Conservation (phyloP, 2,113 vertebrate species). For the Noctilio leporinus region DNA sequence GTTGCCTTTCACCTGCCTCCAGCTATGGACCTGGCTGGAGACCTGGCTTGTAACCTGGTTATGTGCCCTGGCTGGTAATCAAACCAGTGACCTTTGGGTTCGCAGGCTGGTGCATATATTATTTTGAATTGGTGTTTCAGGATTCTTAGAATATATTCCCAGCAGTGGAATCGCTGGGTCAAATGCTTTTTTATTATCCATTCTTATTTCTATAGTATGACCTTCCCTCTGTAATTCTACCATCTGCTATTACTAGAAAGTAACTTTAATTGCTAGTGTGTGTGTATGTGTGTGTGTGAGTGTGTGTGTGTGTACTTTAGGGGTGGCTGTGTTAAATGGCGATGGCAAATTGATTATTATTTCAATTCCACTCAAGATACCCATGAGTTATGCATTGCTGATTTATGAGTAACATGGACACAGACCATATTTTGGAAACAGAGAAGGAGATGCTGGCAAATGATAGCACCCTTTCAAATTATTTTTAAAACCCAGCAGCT, state of each 20-base stretch:
- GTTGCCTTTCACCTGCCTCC: too few species aligned
- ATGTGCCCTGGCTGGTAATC: too few species aligned
- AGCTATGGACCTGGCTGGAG: too few species aligned
- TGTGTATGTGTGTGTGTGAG: neutral
- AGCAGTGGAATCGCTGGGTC: too few species aligned
- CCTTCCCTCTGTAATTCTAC: neutral
- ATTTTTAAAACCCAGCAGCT: neutral
- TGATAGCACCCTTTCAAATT: neutral
- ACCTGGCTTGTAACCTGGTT: too few species aligned
- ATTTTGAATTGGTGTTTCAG: too few species aligned
- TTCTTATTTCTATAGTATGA: neutral
- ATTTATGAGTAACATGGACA: neutral
- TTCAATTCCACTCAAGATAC: neutral
- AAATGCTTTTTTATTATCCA: neutral
- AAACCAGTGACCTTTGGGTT: too few species aligned
- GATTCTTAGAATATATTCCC: too few species aligned
- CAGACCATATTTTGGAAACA: neutral
- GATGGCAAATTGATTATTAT: neutral
- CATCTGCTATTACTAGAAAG: neutral
- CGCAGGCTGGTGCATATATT: too few species aligned
- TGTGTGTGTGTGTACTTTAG: neutral
- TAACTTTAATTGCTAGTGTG: neutral
- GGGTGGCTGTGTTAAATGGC: neutral
- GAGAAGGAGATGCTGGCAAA: neutral
- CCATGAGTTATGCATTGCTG: neutral